A percentile compares a stretch with the other conserved stretches of the same genome.
Evolutionary conservation across 2,888 invertebrate species (phyloP).

Genomic region (Mayetiola destructor): DNA sequence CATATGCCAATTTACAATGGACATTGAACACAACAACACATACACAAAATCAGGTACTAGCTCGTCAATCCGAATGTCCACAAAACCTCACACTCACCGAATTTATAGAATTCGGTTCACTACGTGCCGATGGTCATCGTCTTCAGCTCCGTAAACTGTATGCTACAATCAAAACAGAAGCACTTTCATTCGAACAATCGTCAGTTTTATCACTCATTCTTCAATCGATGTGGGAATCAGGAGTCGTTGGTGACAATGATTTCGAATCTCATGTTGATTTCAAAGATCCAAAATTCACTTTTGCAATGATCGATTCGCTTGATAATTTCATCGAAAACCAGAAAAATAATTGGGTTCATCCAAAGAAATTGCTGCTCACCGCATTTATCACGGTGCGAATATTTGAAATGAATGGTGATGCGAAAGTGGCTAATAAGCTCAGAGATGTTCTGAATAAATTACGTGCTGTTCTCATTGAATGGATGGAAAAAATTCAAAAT

Average conservation of each 20-base stretch:
- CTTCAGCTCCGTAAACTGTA: slow-evolving; percentile 8
- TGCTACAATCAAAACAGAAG: not conserved
- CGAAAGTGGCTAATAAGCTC: not conserved
- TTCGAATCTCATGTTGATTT: not conserved
- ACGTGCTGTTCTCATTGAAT: not conserved
- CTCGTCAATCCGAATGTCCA: not conserved
- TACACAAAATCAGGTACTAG: not conserved
- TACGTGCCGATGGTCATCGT: slow-evolving; percentile 9
- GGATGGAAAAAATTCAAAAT: not conserved
- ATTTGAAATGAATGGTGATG: not conserved
- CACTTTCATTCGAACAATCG: not conserved
- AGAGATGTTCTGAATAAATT: not conserved
- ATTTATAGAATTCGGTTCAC: slow-evolving; percentile 7
- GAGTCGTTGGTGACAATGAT: not conserved
- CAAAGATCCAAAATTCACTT: not conserved
- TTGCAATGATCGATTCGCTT: not conserved
- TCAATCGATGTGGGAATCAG: slow-evolving; percentile 6
- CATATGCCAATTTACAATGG: not conserved
- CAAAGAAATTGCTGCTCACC: not conserved
- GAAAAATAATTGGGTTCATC: not conserved
- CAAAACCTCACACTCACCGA: not conserved
- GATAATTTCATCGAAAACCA: not conserved
- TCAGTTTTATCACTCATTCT: not conserved
- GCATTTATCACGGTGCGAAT: not conserved
- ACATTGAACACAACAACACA: not conserved